These are phyloP conservation scores for Dascillus cervinus DNA, from an alignment of 2,888 invertebrate species.

Conservation along the genomic window DNA sequence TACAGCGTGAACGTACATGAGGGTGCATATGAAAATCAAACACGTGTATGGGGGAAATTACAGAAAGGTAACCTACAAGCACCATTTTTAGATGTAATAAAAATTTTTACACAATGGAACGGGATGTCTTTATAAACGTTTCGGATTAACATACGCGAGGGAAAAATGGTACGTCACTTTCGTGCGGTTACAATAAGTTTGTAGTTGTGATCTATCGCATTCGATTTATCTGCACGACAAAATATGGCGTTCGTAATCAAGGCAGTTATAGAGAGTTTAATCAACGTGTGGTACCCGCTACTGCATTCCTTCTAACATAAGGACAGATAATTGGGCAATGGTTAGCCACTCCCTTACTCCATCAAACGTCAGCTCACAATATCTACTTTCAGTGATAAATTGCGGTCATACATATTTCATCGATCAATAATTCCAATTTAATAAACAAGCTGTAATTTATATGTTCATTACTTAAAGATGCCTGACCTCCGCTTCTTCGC, in stretches of 20 bases:
- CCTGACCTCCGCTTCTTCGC: no score
- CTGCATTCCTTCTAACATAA: slow-evolving; percentile 9
- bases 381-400: slow-evolving; percentile 11
- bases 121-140: no score
- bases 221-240: slow-evolving; percentile 20
- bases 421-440: slow-evolving; percentile 13
- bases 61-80: no score
- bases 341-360: slow-evolving; percentile 11
- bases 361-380: slow-evolving; percentile 14
- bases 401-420: slow-evolving; percentile 7
- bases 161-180: no score
- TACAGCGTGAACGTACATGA: slow-evolving; percentile 12
- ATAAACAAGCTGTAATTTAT: slow-evolving; percentile 8
- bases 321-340: slow-evolving; percentile 17
- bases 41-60: neutral
- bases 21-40: slow-evolving; percentile 10
- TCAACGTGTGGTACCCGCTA: slow-evolving; percentile 10
- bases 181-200: neutral
- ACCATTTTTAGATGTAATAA: no score
- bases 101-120: no score
- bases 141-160: no score
- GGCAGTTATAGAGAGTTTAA: slow-evolving; percentile 16
- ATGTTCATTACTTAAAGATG: neutral
- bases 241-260: slow-evolving; percentile 23
- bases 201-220: slow-evolving; percentile 18